phyloP scores from a whole-genome alignment of 2,797 vertebrate species.

The Danio tinwini region DNA sequence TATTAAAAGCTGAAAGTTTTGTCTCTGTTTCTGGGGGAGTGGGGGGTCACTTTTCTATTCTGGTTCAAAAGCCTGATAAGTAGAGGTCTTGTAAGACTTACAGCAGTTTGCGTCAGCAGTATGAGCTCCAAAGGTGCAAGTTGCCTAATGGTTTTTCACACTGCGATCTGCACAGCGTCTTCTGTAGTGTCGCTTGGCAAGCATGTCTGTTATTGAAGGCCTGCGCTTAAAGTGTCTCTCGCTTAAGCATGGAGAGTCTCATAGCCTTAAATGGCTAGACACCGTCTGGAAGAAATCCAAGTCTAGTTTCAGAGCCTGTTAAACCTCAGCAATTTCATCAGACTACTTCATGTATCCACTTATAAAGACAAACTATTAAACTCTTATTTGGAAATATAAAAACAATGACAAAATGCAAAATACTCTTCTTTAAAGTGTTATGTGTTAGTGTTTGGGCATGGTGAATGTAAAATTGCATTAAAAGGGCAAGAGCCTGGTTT shows the following conservation, averaged over 20 bases:
- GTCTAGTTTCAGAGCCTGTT: neutral
- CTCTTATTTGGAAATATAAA: neutral
- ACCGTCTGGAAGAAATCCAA: neutral
- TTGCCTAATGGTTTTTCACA: slow-evolving; percentile 27
- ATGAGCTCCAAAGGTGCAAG: slow-evolving; percentile 16
- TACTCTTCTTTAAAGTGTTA: neutral
- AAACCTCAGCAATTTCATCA: neutral
- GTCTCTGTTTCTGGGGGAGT: slow-evolving; percentile 16
- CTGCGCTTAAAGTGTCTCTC: slow-evolving; percentile 28
- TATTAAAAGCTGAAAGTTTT: slow-evolving; percentile 1
- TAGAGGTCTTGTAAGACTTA: neutral
- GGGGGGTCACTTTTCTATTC: slow-evolving; percentile 6
- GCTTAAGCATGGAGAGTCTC: slow-evolving; percentile 17
- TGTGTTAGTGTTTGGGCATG: neutral
- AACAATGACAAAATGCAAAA: neutral
- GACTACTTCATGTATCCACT: neutral
- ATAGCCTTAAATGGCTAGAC: slow-evolving; percentile 37
- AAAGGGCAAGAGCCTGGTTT: neutral
- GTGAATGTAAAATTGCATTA: neutral
- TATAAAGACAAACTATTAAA: neutral
- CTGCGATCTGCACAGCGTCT: slow-evolving; percentile 28
- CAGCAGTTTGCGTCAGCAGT: slow-evolving; percentile 6
- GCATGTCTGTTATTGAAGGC: slow-evolving; percentile 33
- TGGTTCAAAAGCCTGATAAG: slow-evolving; percentile 2
- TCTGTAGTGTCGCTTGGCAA: slow-evolving; percentile 26